A percentile compares a stretch with the other conserved stretches of the same genome.
phyloP scores from a whole-genome alignment of 2,113 vertebrate genomes.

The Bubo bubo region DNA sequence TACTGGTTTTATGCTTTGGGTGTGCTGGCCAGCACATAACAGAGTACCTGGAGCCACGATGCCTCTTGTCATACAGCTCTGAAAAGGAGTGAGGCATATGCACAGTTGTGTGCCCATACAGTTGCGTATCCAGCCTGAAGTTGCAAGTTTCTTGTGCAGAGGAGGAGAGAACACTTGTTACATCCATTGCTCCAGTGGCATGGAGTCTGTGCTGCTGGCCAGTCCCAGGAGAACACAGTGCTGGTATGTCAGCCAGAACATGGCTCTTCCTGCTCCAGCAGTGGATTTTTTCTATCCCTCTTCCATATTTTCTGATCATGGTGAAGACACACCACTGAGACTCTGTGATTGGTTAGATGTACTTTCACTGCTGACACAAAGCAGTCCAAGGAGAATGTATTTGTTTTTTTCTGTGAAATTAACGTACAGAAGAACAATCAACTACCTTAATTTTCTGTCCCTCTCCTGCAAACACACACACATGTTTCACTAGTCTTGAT shows the following conservation, averaged over 20 bases:
- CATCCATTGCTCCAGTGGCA: rapidly evolving
- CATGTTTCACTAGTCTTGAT: neutral
- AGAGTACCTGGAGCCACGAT: neutral
- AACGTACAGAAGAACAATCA: neutral
- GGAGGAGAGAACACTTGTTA: neutral
- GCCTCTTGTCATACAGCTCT: neutral
- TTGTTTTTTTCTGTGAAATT: neutral
- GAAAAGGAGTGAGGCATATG: neutral
- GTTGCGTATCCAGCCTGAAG: neutral
- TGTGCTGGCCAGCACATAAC: neutral
- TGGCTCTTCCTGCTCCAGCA: too few species aligned
- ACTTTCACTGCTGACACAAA: neutral
- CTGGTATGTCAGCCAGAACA: neutral
- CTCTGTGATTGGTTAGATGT: too few species aligned
- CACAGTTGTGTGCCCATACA: neutral
- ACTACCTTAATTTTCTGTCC: neutral
- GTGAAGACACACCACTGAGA: too few species aligned
- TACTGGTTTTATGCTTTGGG: neutral
- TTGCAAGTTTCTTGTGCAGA: neutral
- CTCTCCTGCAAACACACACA: neutral
- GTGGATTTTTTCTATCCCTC: too few species aligned
- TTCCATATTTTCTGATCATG: too few species aligned
- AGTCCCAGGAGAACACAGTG: neutral
- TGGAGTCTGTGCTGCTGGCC: neutral
- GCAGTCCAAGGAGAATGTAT: neutral